Percentiles rank a stretch among this genome's conserved stretches.
These are phyloP conservation scores for Papilio machaon DNA, from an alignment of 1,140 invertebrate genomes.

Conservation along the genomic window DNA sequence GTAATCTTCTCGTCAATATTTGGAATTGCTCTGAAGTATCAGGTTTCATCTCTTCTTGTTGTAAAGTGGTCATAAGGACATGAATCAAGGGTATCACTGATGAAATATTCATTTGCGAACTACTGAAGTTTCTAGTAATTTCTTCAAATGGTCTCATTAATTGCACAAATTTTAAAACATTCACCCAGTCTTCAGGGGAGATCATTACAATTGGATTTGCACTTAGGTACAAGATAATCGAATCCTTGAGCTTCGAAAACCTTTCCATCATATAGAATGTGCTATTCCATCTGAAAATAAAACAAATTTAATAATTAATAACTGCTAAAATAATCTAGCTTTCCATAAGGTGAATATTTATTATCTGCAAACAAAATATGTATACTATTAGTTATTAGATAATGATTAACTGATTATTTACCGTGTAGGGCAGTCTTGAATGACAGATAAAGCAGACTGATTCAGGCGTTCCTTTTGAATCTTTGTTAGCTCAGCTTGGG, in stretches of 20 bases:
- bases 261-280: slow-evolving; percentile 49
- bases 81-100: neutral
- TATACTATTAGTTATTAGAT: too few species aligned
- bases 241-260: slow-evolving; percentile 46
- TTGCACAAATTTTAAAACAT: slow-evolving; percentile 36
- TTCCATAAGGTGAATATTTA: too few species aligned
- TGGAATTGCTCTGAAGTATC: neutral
- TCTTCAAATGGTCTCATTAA: slow-evolving; percentile 38
- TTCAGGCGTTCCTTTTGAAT: slow-evolving; percentile 49
- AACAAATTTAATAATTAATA: too few species aligned
- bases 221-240: slow-evolving; percentile 43
- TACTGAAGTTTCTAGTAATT: neutral
- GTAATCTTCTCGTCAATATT: slow-evolving; percentile 39
- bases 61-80: neutral
- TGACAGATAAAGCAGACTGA: slow-evolving; percentile 41
- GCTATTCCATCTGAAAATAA: slow-evolving; percentile 42
- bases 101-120: neutral
- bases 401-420: too few species aligned
- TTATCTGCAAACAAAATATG: too few species aligned
- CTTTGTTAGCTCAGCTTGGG: slow-evolving; percentile 46
- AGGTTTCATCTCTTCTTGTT: neutral
- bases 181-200: slow-evolving; percentile 46
- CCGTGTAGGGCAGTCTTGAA: slow-evolving; percentile 44
- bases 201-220: slow-evolving; percentile 47
- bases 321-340: too few species aligned